These are phyloP conservation scores for Meteorus sp. DNA, from an alignment of 1,140 invertebrate species.

Conservation along the genomic window DNA sequence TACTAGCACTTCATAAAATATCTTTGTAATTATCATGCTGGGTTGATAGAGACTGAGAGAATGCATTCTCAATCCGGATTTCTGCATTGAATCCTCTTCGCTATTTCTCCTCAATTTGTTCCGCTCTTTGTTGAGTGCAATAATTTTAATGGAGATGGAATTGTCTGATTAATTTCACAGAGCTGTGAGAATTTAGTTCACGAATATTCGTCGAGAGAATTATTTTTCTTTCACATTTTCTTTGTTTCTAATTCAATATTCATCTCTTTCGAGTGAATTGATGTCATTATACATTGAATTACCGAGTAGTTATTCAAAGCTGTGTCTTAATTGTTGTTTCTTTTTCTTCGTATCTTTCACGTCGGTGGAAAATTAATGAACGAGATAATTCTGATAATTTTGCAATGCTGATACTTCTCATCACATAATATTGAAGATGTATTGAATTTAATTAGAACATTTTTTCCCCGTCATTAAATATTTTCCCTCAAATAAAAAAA, in stretches of 20 bases:
- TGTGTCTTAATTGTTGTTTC: no score
- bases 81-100: background rate
- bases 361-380: background rate
- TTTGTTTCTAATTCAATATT: constrained; percentile 5
- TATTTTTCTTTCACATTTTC: background rate
- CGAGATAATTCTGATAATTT: no score
- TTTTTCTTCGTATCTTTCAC: background rate
- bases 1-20: no score
- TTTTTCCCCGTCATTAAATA: no score
- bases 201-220: background rate
- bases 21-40: no score
- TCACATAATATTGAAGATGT: no score
- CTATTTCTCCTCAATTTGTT: background rate
- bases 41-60: no score
- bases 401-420: no score
- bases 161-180: constrained; percentile 15
- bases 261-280: background rate
- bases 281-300: background rate
- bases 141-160: constrained; percentile 1
- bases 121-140: background rate
- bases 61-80: background rate
- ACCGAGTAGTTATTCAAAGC: no score
- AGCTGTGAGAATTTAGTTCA: background rate
- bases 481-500: no score
- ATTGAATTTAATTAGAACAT: no score